Conservation (phyloP, 2,113 vertebrate genomes). For the Plectropomus leopardus region DNA sequence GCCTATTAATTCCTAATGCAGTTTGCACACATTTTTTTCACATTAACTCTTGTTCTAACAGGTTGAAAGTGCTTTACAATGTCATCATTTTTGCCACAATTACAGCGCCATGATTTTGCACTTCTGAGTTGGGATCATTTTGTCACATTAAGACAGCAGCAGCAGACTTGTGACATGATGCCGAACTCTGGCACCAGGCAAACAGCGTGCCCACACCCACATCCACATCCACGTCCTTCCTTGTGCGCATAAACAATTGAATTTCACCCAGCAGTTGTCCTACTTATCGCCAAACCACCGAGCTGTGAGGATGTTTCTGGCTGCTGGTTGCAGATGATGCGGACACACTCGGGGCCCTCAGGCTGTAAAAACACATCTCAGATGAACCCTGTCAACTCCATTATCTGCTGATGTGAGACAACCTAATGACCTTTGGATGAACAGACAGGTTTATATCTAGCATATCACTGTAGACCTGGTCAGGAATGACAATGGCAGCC, state of each 20-base stretch:
- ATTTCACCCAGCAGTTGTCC: conserved; percentile 60
- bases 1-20: conserved; percentile 37
- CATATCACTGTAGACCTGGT: conserved; percentile 41
- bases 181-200: conserved; percentile 37
- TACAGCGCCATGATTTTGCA: background rate
- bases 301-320: conserved; percentile 65
- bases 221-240: conserved; percentile 1
- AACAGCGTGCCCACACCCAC: conserved; percentile 29
- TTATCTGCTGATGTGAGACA: conserved; percentile 79
- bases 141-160: conserved; percentile 32
- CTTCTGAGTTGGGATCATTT: conserved; percentile 23
- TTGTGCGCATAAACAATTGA: conserved; percentile 67
- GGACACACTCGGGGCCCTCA: conserved; percentile 50
- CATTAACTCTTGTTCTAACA: conserved; percentile 11
- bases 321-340: conserved; percentile 60
- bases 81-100: background rate
- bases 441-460: conserved; percentile 62
- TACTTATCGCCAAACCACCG: conserved; percentile 59
- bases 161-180: conserved; percentile 39
- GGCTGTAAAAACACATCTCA: conserved; percentile 71
- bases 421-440: conserved; percentile 81
- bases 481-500: conserved; percentile 48
- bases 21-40: conserved; percentile 23
- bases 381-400: conserved; percentile 81
- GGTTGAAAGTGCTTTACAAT: conserved; percentile 3